Conservation (phyloP, 2,797 vertebrate species). For the Enteromius viviparus region DNA sequence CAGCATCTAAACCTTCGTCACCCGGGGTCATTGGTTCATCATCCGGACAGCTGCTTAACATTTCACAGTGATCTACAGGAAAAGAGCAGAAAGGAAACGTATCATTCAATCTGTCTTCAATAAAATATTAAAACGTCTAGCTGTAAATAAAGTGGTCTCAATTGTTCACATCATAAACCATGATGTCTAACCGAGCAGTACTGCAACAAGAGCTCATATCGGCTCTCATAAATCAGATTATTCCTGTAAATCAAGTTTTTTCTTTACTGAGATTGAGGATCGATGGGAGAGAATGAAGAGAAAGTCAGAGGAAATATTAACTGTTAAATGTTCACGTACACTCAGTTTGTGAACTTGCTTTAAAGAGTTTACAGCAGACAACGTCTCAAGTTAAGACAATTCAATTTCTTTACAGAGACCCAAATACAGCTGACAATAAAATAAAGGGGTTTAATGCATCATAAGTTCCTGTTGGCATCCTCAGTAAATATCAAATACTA, state of each 20-base stretch:
- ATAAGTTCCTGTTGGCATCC: neutral
- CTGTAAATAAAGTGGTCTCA: slow-evolving; percentile 32
- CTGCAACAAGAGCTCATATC: slow-evolving; percentile 23
- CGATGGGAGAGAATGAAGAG: neutral
- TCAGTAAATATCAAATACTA: neutral
- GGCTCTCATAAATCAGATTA: slow-evolving; percentile 39
- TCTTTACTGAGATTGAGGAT: slow-evolving; percentile 24
- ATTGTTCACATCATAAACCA: slow-evolving; percentile 46
- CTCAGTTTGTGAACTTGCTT: neutral
- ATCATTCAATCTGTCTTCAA: slow-evolving; percentile 12
- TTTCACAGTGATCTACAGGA: slow-evolving; percentile 86
- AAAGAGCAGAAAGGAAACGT: slow-evolving; percentile 16
- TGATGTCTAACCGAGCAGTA: slow-evolving; percentile 20
- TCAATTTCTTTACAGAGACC: neutral
- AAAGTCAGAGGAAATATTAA: slow-evolving; percentile 16
- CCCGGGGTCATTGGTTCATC: slow-evolving; percentile 88
- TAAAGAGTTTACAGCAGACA: slow-evolving; percentile 3
- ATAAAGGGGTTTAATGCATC: neutral
- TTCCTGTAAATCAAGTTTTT: slow-evolving; percentile 28
- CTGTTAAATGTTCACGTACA: slow-evolving; percentile 4
- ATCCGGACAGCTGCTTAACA: slow-evolving; percentile 89
- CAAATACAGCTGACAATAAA: neutral
- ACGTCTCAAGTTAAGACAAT: neutral
- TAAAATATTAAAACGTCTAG: neutral
- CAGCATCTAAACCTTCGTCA: slow-evolving; percentile 91